These are phyloP conservation scores for Centrocercus urophasianus DNA, from an alignment of 2,113 vertebrate genomes.

Conservation along the genomic window DNA sequence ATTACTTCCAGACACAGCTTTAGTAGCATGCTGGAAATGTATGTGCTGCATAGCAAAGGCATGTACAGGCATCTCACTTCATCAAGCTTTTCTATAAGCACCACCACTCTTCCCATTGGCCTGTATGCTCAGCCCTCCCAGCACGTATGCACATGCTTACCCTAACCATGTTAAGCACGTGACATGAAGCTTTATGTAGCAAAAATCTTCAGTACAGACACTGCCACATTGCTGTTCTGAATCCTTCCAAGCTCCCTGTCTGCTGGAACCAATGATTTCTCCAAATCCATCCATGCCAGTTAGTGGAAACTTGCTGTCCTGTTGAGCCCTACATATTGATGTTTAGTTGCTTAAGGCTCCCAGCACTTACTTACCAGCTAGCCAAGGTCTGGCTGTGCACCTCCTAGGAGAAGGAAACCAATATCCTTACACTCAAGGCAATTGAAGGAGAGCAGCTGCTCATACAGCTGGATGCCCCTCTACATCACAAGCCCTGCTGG, in stretches of 20 bases:
- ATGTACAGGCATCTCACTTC: background rate
- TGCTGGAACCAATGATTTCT: background rate
- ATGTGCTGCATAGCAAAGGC: background rate
- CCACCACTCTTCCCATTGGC: background rate
- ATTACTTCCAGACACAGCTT: conserved; percentile 24
- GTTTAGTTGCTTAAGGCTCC: background rate
- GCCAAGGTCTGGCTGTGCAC: background rate
- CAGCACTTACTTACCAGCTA: background rate
- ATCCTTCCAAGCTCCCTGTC: background rate
- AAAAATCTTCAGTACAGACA: background rate
- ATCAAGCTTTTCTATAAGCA: accelerated
- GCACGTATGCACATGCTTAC: background rate
- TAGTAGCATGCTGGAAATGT: background rate
- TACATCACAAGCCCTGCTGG: background rate
- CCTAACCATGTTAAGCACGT: background rate
- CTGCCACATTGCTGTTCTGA: background rate
- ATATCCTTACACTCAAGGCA: background rate
- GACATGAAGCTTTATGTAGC: background rate
- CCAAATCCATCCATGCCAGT: background rate
- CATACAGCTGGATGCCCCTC: background rate
- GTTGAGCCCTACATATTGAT: background rate
- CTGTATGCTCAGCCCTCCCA: background rate
- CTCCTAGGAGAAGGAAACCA: background rate
- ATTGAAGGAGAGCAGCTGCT: background rate
- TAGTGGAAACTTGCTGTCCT: background rate